Percentiles rank a stretch among this genome's conserved stretches.
Evolutionary conservation across 2,888 invertebrate genomes (phyloP).

Genomic region (Agriopis leucophaearia): DNA sequence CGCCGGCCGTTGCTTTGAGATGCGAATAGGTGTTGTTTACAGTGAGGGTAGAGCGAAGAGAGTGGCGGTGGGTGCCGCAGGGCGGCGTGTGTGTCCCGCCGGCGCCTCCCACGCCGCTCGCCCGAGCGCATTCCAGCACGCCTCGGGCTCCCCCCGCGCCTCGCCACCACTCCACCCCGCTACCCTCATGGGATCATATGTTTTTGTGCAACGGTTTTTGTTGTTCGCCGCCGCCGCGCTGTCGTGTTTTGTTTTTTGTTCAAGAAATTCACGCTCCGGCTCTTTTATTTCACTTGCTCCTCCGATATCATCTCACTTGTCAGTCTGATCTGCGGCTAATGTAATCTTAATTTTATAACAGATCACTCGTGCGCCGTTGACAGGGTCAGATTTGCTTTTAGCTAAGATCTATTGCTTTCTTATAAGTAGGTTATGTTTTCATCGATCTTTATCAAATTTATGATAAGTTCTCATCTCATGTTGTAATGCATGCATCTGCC

Average conservation of each 20-base stretch:
- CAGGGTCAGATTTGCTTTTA: constrained; percentile 16
- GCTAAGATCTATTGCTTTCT: not conserved
- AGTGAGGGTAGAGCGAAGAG: constrained; percentile 67
- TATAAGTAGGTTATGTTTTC: not conserved
- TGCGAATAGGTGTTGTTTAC: constrained; percentile 80
- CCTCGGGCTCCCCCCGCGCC: constrained; percentile 72
- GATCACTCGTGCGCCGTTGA: constrained; percentile 17
- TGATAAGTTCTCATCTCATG: not conserved
- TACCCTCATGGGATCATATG: constrained; percentile 85
- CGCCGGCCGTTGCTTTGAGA: constrained; percentile 54
- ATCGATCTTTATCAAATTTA: not conserved
- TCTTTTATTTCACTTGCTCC: constrained; percentile 79
- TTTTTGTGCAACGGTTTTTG: constrained; percentile 87
- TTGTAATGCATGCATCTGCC: not conserved
- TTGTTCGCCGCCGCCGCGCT: constrained; percentile 84
- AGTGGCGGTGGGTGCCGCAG: constrained; percentile 46
- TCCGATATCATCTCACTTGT: constrained; percentile 68
- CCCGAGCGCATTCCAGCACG: constrained; percentile 86
- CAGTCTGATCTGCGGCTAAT: constrained; percentile 29
- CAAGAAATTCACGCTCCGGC: constrained; percentile 80
- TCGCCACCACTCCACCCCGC: constrained; percentile 58
- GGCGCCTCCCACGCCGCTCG: constrained; percentile 85
- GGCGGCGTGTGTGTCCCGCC: constrained; percentile 74
- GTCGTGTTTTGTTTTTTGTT: constrained; percentile 79
- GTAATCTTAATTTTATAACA: constrained; percentile 19